Evolutionary conservation across 2,797 vertebrate species (phyloP), one percentile per base, ranked within the genome.

Genomic region (Apogon hyalosoma): DNA sequence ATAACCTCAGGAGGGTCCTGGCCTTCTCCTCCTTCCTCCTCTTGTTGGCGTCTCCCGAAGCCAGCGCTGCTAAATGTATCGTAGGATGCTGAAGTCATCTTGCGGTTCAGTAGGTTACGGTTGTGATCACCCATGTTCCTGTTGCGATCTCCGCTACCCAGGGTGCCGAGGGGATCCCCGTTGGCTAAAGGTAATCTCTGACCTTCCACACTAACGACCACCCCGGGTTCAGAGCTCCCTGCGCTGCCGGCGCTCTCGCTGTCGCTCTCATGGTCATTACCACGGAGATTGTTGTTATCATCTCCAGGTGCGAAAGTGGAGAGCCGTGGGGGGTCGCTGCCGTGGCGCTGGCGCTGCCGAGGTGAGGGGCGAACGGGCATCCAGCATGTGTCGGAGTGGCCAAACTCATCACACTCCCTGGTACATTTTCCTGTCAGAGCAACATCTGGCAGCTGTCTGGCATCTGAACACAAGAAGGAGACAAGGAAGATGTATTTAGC

Each of bases 371-470:
- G 96, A 50, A 97, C 94, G 0, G 97, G 97, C 97, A 98, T 98
- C 97, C 97, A 98, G 87, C 97, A 98, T 75, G 97, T 96, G 89
- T 98, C 97, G 1, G 97, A 98, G 91, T 99, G 97, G 70, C 97
- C 97, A 0, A 97, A 97, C 75, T 99, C 96, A 48, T 97, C 95
- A 82, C 97, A 99, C 69, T 98, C 97, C 38, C 95, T 93, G 14
- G 96, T 98, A 68, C 97, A 98, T 86, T 98, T 98, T 74, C 97
- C 97, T 54, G 97, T 99, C 82, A 98, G 89, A 64, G 97, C 95
- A 68, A 99, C 97, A 77, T 99, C 97, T 79, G 97, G 97, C 82
- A 99, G 94, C 93, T 96, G 97, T 78, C 97, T 95, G 87, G 97
- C 95, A 92, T 98, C 97, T 99, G 92, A 42, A 77, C 11, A 49